These are phyloP conservation scores for Mylabris phalerata DNA, from an alignment of 1,140 invertebrate genomes.

Conservation along the genomic window DNA sequence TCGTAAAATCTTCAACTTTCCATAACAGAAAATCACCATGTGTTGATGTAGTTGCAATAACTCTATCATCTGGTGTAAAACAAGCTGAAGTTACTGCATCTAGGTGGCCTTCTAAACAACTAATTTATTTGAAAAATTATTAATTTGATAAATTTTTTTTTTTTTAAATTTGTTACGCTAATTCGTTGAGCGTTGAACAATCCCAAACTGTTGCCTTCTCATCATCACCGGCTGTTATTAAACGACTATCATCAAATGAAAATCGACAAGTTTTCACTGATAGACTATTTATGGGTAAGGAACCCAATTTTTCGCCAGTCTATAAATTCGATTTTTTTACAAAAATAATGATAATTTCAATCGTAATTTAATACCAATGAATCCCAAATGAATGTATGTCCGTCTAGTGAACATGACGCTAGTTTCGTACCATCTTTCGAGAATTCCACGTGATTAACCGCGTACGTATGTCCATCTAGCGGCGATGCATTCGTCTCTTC, in stretches of 20 bases:
- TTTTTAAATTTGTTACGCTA: constrained; percentile 37
- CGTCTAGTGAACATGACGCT: constrained; percentile 68
- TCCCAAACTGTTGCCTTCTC: constrained; percentile 64
- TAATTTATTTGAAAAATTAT: constrained; percentile 22
- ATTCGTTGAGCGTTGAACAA: constrained; percentile 45
- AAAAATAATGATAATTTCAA: neutral
- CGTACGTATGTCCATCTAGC: constrained; percentile 54
- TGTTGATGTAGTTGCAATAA: constrained; percentile 57
- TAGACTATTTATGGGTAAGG: constrained; percentile 36
- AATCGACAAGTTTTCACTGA: constrained; percentile 52
- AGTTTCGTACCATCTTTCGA: constrained; percentile 57
- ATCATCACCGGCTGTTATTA: constrained; percentile 69
- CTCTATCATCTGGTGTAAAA: constrained; percentile 58
- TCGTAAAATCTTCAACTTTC: constrained; percentile 39
- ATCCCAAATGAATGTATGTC: constrained; percentile 62
- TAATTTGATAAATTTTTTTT: neutral
- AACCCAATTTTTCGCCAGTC: constrained; percentile 35
- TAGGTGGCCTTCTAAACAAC: constrained; percentile 47
- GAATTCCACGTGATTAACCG: constrained; percentile 59
- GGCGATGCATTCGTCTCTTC: constrained; percentile 47
- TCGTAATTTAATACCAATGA: constrained; percentile 42
- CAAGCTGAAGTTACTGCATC: constrained; percentile 55
- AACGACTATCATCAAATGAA: constrained; percentile 54
- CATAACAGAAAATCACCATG: constrained; percentile 59
- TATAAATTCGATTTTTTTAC: constrained; percentile 5